Evolutionary conservation across 2,797 vertebrate species (phyloP), one percentile per base, ranked within the genome.

Genomic region (Dallia pectoralis): DNA sequence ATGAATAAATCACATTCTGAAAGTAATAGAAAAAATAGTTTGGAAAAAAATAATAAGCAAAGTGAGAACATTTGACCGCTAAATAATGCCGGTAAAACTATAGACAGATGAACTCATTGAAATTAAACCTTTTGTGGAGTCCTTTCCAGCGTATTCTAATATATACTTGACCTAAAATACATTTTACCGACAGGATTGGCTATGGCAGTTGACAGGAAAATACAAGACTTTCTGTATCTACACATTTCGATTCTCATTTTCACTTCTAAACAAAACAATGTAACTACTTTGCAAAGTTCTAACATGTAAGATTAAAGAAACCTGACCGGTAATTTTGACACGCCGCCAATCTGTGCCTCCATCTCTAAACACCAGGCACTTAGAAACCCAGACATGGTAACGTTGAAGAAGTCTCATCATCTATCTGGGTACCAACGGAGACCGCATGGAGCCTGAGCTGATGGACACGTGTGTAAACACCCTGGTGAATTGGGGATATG

Each of bases 401-500:
- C 22, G 53, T 32, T 79, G 80, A 82, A 86, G 84, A 89, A 89
- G 88, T 90, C 86, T 90, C 75, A 68, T 63, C 81, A 84, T 88
- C 86, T 89, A 76, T 82, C 25, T 79, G 84, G 84, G 86, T 91
- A 87, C 87, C 86, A 85, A 71, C 29, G 67, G 87, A 91, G 85
- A 86, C 88, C 74, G 69, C 77, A 69, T 71, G 73, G 80, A 73
- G 86, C 77, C 84, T 79, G 22, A 77, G 73, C 79, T 93, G 93
- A 93, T 77, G 83, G 92, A 93, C 93, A 93, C 88, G 90, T 89
- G 89, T 87, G 87, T 93, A 94, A 93, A 94, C 91, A 93, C 22
- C 73, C 72, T 82, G 49, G 89, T 89, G 88, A 92, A 93, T 93
- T 25, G 53, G 22, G 11, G n/a, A n/a, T 59, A 59, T 59, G 25